These are phyloP conservation scores for Helostoma temminkii DNA, from an alignment of 2,797 vertebrate species.

Conservation along the genomic window DNA sequence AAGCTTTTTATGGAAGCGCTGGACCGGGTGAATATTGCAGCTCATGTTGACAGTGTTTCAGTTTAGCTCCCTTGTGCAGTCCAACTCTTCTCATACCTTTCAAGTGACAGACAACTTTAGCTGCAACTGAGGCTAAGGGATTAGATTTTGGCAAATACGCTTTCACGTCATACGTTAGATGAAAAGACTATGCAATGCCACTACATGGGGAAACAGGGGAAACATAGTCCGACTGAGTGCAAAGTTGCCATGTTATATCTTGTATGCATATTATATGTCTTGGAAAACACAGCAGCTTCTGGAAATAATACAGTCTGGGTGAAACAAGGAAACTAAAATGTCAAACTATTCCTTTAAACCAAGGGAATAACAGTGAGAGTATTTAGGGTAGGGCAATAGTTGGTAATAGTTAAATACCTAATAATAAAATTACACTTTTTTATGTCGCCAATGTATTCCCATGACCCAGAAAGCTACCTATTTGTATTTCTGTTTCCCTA, in stretches of 20 bases:
- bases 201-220: neutral
- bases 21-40: neutral
- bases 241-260: neutral
- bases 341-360: neutral
- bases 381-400: neutral
- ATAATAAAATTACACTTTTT: neutral
- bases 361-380: no score
- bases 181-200: no score
- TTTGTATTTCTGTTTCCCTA: neutral
- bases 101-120: neutral
- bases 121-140: no score
- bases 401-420: neutral
- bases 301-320: neutral
- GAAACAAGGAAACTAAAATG: slow-evolving; percentile 1
- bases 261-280: neutral
- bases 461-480: neutral
- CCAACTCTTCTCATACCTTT: no score
- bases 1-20: neutral
- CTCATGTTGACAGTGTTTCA: neutral
- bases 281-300: neutral
- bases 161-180: no score
- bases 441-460: no score
- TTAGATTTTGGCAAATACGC: no score
- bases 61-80: neutral
- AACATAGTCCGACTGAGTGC: neutral